Base-by-base conservation (phyloP, 2,888 invertebrate genomes). In the Eristalinus aeneus region DNA sequence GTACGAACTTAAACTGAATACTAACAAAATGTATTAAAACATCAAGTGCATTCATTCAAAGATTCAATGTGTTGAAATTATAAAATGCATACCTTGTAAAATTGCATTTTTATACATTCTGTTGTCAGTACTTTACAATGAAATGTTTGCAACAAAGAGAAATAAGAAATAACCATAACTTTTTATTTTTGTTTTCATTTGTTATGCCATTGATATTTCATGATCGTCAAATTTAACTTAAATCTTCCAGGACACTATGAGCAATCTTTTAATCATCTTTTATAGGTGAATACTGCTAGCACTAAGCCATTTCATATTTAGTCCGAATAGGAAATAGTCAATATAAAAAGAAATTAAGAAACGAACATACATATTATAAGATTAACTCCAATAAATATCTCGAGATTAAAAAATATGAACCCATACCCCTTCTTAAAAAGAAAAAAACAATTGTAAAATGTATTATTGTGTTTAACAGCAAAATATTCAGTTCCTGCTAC, bases 181-280 rank as follows among this genome's bases (percentile, higher is more conserved):
- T 1, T 46, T 46, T 20, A 61, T 73, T 73, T 46, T 61, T 20
- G 32, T 64, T 22, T 27, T 16, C 39, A 64, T 20, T 56, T 64
- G 12, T 39, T 39, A 56, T n/a, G 54, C 16, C 46, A 46, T 16
- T 46, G 31, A 32, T 54, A 53, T 32, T 32, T 64, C 22, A 71
- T 58, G 69, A 9, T 32, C 20, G 6, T 27, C 67, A 67, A 20
- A 34, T 46, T 1, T n/a, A 63, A 36, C 12, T 2, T 32, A 20
- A 71, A 58, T 56, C 60, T 67, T 74, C 58, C 39, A 11, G 68
- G 71, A 72, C 61, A 84, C 71, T 74, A 71, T 4, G 60, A 79
- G 61, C 53, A 86, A 69, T 82, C 46, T 63, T 32, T 73, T 68
- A 75, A 68, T 53, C 60, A 60, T 74, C 73, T 69, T 58, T 39